Conservation (phyloP, 2,888 invertebrate species). For the Erebia ligea region DNA sequence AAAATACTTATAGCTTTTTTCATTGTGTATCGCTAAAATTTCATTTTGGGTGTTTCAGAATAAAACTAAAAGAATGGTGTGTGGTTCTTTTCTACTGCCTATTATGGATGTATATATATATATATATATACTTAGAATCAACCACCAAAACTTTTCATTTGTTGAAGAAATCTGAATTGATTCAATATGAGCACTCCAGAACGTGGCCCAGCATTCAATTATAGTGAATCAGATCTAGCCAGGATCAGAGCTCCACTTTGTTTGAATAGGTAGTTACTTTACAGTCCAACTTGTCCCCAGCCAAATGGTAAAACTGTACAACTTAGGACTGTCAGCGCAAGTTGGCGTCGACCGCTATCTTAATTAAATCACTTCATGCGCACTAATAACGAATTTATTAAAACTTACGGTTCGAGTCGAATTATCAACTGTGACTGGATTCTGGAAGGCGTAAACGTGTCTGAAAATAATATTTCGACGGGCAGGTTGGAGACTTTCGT, state of each 20-base stretch:
- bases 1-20: too few species aligned
- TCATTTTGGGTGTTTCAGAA: too few species aligned
- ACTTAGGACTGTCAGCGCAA: constrained; percentile 47
- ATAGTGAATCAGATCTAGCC: constrained; percentile 49
- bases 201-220: constrained; percentile 68
- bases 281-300: constrained; percentile 73
- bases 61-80: too few species aligned
- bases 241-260: constrained; percentile 51
- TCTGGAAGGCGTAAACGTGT: too few species aligned
- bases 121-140: too few species aligned
- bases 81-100: too few species aligned
- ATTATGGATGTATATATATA: too few species aligned
- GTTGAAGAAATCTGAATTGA: constrained; percentile 34
- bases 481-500: neutral
- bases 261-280: constrained; percentile 73
- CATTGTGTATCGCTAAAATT: too few species aligned
- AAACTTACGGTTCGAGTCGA: constrained; percentile 2
- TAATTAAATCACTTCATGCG: constrained; percentile 34
- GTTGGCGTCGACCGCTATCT: constrained; percentile 38
- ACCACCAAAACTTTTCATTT: too few species aligned
- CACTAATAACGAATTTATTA: constrained; percentile 34
- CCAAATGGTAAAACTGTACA: constrained; percentile 73
- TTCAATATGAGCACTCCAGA: constrained; percentile 44
- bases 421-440: constrained; percentile 3
- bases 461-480: neutral